Evolutionary conservation across 2,113 vertebrate genomes (phyloP).

Genomic region (Corythornis madagascariensis): DNA sequence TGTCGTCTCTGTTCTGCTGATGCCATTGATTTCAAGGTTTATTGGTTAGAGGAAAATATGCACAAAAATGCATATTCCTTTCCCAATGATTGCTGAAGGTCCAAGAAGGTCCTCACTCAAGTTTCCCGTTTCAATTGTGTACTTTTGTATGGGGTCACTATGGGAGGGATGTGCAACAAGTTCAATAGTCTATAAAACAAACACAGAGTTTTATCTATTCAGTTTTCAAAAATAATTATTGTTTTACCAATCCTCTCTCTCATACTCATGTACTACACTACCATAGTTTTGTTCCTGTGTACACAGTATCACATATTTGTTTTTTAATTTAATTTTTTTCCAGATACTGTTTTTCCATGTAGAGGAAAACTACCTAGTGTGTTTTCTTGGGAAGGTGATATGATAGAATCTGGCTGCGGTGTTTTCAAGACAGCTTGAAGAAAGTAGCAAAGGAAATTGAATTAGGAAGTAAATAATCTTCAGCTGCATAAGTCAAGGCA

Average conservation of each 20-base stretch:
- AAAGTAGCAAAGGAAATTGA: neutral
- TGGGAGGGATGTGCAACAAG: neutral
- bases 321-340: neutral
- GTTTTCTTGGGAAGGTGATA: neutral
- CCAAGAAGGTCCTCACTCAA: neutral
- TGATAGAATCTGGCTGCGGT: neutral
- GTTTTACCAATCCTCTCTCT: neutral
- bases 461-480: neutral
- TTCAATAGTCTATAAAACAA: neutral
- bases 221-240: neutral
- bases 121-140: neutral
- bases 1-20: neutral
- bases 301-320: neutral
- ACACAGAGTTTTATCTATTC: neutral
- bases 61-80: neutral
- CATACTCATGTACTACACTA: neutral
- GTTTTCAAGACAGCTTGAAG: neutral
- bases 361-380: neutral
- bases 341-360: neutral
- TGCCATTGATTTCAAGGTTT: neutral
- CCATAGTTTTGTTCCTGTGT: neutral
- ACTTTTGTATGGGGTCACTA: neutral
- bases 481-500: neutral
- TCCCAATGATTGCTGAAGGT: neutral
- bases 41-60: neutral